Evolutionary conservation across 1,140 invertebrate genomes (phyloP), one percentile per base, ranked within the genome.

Genomic region (Drosophila sproati): DNA sequence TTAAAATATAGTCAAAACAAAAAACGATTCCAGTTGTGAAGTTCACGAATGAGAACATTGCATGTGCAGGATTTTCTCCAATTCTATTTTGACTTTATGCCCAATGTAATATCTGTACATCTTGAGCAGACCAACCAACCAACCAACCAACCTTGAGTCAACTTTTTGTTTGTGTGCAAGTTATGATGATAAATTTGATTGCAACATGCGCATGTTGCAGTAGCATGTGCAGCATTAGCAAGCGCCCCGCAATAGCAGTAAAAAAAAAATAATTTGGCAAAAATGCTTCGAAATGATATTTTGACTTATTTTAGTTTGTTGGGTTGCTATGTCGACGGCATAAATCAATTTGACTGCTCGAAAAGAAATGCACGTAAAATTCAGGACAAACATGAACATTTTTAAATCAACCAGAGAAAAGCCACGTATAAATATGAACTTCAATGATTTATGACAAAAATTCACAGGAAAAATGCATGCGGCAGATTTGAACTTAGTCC

Each of bases 311-410:
- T 77, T 61, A 47, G 29, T 37, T 51, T 57, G 2, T 31, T 47
- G 4, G 69, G 4, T 20, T 0, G 20, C 20, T 20, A 20, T 20
- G 54, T 8, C 82, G 60, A 34, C 28, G 63, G 71, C 70, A 87
- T 87, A 87, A 87, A 87, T 87, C 82, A 87, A 83, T 87, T 87
- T 83, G 63, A 79, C 73, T 87, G 79, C 56, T 54, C 73, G 52
- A 54, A 82, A 68, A 75, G 63, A 68, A 85, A 72, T 72, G 72
- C 54, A 51, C 64, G 51, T 41, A 54, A 7, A 12, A 56, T 20
- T 12, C 5, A 76, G 20, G 20, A 37, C 20, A 3, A 28, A 48
- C 6, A 54, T 34, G 31, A 2, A 52, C 2, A 6, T 34, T 34
- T 52, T 52, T 1, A 57, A 61, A 41, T 39, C 3, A 8, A 60